Conservation (phyloP, 2,888 invertebrate species). For the Drosophila paramelanica region DNA sequence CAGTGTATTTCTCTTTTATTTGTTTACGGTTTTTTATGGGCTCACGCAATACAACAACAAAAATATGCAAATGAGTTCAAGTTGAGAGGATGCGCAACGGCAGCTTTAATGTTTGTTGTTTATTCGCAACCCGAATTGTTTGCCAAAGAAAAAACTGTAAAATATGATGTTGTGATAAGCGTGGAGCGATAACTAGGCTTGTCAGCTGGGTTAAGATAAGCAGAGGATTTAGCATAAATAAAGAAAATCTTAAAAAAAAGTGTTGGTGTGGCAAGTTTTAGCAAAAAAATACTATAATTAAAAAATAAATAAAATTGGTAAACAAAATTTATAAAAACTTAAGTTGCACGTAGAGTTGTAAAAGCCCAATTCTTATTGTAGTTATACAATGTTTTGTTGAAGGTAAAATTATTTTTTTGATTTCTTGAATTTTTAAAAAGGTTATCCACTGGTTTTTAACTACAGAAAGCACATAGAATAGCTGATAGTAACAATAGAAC, state of each 20-base stretch:
- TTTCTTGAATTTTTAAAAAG: too few species aligned
- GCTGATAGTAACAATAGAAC: too few species aligned
- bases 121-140: constrained; percentile 48
- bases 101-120: constrained; percentile 48
- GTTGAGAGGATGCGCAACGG: constrained; percentile 26
- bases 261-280: too few species aligned
- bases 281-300: too few species aligned
- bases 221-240: not conserved
- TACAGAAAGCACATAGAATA: too few species aligned
- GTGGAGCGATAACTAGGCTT: constrained; percentile 13
- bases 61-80: constrained; percentile 62
- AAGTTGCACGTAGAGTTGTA: too few species aligned
- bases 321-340: too few species aligned
- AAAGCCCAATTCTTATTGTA: too few species aligned
- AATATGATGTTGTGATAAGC: constrained; percentile 43
- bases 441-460: too few species aligned
- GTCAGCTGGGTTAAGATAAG: not conserved
- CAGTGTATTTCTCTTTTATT: constrained; percentile 25
- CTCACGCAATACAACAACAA: constrained; percentile 54
- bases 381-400: too few species aligned
- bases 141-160: constrained; percentile 37
- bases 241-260: not conserved
- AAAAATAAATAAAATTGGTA: too few species aligned
- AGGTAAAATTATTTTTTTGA: too few species aligned
- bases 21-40: constrained; percentile 17